Percentiles rank a stretch among this genome's conserved stretches.
Evolutionary conservation across 2,888 invertebrate genomes (phyloP).

Genomic region (Tetheella fluctuosa): DNA sequence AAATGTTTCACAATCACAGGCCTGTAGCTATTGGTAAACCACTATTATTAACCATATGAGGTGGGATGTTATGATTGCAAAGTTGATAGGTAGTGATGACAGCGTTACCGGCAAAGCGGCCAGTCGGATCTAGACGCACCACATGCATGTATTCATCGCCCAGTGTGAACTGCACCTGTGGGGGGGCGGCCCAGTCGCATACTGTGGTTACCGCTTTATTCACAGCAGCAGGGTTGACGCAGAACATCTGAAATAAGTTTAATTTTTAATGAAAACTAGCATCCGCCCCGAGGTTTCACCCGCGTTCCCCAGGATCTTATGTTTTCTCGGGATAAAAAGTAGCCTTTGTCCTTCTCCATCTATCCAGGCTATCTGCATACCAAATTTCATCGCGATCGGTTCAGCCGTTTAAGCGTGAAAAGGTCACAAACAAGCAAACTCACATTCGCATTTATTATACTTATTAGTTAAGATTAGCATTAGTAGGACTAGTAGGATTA

Average conservation of each 20-base stretch:
- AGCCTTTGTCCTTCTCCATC: too few species aligned
- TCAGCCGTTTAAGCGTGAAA: background rate
- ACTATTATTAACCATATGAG: background rate
- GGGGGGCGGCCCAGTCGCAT: constrained; percentile 74
- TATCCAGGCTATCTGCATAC: too few species aligned
- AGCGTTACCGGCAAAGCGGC: constrained; percentile 62
- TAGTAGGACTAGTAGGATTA: too few species aligned
- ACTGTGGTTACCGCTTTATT: constrained; percentile 62
- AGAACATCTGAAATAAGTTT: constrained; percentile 70
- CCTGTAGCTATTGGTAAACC: constrained; percentile 1
- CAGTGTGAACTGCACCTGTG: constrained; percentile 66
- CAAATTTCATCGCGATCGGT: too few species aligned
- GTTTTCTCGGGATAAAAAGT: too few species aligned
- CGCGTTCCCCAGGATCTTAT: too few species aligned
- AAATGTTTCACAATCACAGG: background rate
- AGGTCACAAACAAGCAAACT: too few species aligned
- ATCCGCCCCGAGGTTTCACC: too few species aligned
- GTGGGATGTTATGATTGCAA: constrained; percentile 59
- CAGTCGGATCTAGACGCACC: constrained; percentile 63
- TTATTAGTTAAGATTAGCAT: too few species aligned
- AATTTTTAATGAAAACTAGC: too few species aligned
- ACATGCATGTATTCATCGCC: constrained; percentile 72
- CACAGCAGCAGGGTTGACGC: constrained; percentile 63
- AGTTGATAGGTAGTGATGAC: constrained; percentile 68
- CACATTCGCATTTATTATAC: too few species aligned